Conservation (phyloP, 2,888 invertebrate species). For the Ochropleura plecta region DNA sequence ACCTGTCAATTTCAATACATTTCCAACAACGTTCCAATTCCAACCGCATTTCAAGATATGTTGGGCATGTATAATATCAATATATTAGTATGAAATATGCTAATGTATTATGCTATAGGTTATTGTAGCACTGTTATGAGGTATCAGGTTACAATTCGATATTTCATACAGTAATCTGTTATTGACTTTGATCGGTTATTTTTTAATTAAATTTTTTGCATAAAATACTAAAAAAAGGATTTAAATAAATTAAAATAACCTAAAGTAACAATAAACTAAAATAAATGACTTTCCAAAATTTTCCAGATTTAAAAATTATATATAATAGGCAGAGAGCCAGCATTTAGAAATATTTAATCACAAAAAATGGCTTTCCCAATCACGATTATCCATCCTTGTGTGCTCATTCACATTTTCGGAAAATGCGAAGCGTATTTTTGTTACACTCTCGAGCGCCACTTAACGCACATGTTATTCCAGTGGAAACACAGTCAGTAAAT, state of each 20-base stretch:
- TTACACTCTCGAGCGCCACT: conserved; percentile 32
- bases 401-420: conserved; percentile 18
- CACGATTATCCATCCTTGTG: neutral
- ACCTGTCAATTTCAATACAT: neutral
- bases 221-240: neutral
- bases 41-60: neutral
- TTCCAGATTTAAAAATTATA: neutral
- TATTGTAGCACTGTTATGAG: conserved; percentile 25
- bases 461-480: conserved; percentile 6
- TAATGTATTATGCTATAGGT: neutral
- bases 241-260: neutral
- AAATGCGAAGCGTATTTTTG: conserved; percentile 36
- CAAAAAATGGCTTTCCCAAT: conserved; percentile 12
- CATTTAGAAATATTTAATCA: neutral
- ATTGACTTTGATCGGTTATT: neutral
- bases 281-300: neutral
- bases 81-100: conserved; percentile 21
- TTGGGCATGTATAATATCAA: neutral
- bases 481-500: neutral
- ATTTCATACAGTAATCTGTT: conserved; percentile 4
- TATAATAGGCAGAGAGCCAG: conserved; percentile 1
- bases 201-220: conserved; percentile 7
- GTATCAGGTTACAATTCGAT: conserved; percentile 25
- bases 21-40: neutral
- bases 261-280: too few relatives aligned